Evolutionary conservation across 1,140 invertebrate species (phyloP), one percentile per base, ranked within the genome.

Genomic region (Akabosia matsudoensis): DNA sequence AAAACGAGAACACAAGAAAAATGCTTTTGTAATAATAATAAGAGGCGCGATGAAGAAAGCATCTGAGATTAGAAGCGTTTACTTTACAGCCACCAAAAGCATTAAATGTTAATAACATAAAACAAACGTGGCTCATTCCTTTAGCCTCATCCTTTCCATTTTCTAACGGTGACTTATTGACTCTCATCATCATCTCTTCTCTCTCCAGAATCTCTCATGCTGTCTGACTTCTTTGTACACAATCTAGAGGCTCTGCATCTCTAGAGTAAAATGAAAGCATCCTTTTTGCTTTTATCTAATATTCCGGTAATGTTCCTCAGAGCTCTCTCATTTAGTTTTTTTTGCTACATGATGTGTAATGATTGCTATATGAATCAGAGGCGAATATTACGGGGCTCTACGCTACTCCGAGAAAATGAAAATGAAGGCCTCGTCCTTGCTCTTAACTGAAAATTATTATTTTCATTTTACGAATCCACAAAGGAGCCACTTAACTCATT

Each of bases 401-500:
- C 18, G 18, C 18, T 45, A 45, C 18, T 45, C 18, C 18, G 18
- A 18, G 37, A 45, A 45, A 45, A 45, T 45, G 37, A 45, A 45
- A 45, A 18, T 18, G 37, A 45, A 45, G 37, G 37, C 37, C 37
- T 45, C 37, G 37, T 45, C 37, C 37, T 45, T 45, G 37, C 37
- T 45, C 37, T 45, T 45, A 10, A 45, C 37, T 45, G 7, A 45
- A 45, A 45, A 45, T 45, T 45, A 45, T 45, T 45, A 45, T 45
- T 10, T 45, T 45, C 37, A 45, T 45, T 45, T 45, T 45, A 18
- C 7, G 14, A 61, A 61, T 61, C 54, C 54, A 61, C 54, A 61
- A 61, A 61, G 54, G 54, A 61, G 54, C 54, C 54, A 61, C 54
- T 61, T 61, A 61, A 61, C 54, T 61, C 54, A 61, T n/a, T 24